Conservation (phyloP, 2,797 vertebrate species). For the Odontamblyopus rebecca region DNA sequence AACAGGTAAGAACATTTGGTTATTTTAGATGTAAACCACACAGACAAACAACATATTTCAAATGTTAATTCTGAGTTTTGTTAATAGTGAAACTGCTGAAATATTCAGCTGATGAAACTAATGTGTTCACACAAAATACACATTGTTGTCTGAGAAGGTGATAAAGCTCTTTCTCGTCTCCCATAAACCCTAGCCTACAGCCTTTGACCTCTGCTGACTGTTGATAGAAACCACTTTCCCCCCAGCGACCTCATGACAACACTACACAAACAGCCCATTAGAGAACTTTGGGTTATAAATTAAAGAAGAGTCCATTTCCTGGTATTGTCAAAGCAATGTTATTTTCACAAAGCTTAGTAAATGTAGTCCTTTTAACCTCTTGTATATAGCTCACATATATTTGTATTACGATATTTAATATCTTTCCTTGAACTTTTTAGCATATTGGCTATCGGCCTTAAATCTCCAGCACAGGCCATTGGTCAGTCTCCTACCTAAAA, state of each 20-base stretch:
- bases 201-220: slow-evolving; percentile 34
- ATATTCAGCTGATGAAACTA: neutral
- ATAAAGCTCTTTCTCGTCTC: slow-evolving; percentile 22
- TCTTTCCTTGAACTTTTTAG: no score
- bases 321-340: slow-evolving; percentile 11
- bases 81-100: slow-evolving; percentile 13
- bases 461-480: no score
- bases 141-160: slow-evolving; percentile 5
- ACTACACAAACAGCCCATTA: slow-evolving; percentile 21
- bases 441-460: no score
- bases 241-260: slow-evolving; percentile 30
- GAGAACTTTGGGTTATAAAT: slow-evolving; percentile 41
- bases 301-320: slow-evolving; percentile 8
- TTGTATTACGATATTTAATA: no score
- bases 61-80: slow-evolving; percentile 12
- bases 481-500: no score
- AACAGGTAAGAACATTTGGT: slow-evolving; percentile 14
- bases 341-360: neutral
- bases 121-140: neutral
- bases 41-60: slow-evolving; percentile 18
- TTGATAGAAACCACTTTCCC: slow-evolving; percentile 46
- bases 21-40: slow-evolving; percentile 42
- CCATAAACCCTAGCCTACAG: slow-evolving; percentile 23
- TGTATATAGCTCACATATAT: no score
- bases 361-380: neutral